phyloP scores from a whole-genome alignment of 2,797 vertebrate species.

The Myiotriccus ornatus region DNA sequence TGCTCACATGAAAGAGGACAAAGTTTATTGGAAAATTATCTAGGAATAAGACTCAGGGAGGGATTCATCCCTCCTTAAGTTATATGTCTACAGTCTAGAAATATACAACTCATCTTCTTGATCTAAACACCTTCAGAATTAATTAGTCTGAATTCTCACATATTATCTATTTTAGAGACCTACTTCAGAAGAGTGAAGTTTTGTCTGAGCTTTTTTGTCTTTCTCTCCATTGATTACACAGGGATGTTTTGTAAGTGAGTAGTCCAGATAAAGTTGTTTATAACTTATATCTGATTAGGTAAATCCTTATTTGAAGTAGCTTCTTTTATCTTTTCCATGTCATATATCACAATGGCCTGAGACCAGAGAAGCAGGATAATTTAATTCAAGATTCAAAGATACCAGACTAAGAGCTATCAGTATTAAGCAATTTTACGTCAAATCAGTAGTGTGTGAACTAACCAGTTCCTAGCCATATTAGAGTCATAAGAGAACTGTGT shows the following conservation, averaged over 20 bases:
- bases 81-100: neutral
- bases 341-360: neutral
- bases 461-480: neutral
- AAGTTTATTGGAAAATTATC: neutral
- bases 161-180: neutral
- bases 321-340: neutral
- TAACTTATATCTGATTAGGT: constrained; percentile 7
- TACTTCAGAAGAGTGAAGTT: neutral
- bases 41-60: neutral
- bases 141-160: neutral
- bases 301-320: neutral
- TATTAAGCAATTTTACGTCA: neutral
- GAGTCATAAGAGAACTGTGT: neutral
- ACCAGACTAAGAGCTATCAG: neutral
- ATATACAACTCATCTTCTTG: neutral
- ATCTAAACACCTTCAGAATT: neutral
- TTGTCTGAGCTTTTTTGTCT: too few species aligned
- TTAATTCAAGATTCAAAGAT: constrained; percentile 13
- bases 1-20: rapidly evolving
- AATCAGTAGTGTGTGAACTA: neutral
- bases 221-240: neutral
- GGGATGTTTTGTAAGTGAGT: neutral
- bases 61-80: neutral
- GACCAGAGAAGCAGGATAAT: neutral
- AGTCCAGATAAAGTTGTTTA: constrained; percentile 12